Conservation (phyloP, 2,888 invertebrate genomes). For the Cosmorhoe ocellata region DNA sequence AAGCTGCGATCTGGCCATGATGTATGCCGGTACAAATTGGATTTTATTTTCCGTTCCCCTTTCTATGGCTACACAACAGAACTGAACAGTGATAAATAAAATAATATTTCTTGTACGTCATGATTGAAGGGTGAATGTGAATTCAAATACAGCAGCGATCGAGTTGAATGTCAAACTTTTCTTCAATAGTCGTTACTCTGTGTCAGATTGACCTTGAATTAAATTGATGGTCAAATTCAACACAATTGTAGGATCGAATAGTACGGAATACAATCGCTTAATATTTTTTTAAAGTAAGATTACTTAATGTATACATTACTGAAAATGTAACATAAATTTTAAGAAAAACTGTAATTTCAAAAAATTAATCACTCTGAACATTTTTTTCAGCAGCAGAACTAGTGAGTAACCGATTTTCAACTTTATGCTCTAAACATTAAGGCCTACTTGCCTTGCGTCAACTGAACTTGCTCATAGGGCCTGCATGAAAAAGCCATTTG, state of each 20-base stretch:
- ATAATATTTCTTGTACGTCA: conserved; percentile 57
- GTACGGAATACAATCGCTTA: too few relatives aligned
- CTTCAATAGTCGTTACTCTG: too few relatives aligned
- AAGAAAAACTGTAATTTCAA: too few relatives aligned
- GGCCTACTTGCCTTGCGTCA: conserved; percentile 8
- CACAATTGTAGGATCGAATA: too few relatives aligned
- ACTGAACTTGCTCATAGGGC: conserved; percentile 10
- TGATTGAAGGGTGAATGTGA: conserved; percentile 42
- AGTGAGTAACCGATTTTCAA: neutral
- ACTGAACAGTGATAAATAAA: conserved; percentile 75
- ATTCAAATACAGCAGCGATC: conserved; percentile 44
- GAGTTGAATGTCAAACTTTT: conserved; percentile 12
- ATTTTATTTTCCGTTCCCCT: conserved; percentile 73
- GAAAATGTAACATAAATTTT: too few relatives aligned
- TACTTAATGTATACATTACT: too few relatives aligned
- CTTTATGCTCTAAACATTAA: neutral
- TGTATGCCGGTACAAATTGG: conserved; percentile 78
- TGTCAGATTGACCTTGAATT: too few relatives aligned
- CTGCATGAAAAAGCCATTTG: conserved; percentile 67
- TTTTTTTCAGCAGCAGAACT: neutral
- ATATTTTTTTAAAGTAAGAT: too few relatives aligned
- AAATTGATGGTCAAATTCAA: too few relatives aligned
- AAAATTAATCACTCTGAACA: too few relatives aligned
- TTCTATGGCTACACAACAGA: conserved; percentile 67
- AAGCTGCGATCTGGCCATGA: conserved; percentile 69